phyloP scores from a whole-genome alignment of 2,888 invertebrate species.

The Spialia ferax region DNA sequence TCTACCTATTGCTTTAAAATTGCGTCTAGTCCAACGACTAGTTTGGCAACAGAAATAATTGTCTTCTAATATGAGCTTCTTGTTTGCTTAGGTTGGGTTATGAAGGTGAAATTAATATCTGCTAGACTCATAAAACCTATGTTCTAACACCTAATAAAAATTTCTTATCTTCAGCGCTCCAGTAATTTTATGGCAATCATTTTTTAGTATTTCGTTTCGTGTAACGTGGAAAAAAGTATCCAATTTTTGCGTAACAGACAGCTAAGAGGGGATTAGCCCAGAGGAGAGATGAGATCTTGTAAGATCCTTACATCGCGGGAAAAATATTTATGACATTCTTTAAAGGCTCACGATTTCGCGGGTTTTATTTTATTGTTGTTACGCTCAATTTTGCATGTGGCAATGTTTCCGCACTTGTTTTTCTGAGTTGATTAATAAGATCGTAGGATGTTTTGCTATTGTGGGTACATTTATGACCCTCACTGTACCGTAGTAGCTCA shows the following conservation, averaged over 20 bases:
- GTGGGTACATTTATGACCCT: neutral
- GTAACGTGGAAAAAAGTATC: slow-evolving; percentile 16
- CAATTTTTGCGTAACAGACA: slow-evolving; percentile 21
- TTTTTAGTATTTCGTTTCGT: neutral
- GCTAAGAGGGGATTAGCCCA: slow-evolving; percentile 15
- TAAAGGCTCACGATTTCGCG: neutral
- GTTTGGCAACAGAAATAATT: no score
- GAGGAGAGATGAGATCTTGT: slow-evolving; percentile 5
- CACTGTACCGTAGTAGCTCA: no score
- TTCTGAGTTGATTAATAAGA: neutral
- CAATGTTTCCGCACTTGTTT: neutral
- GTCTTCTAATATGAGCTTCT: no score
- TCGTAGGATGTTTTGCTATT: neutral
- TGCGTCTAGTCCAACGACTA: no score
- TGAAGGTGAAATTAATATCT: no score
- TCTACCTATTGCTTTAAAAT: no score
- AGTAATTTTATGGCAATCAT: neutral
- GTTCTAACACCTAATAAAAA: neutral
- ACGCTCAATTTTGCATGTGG: neutral
- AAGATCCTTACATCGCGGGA: neutral
- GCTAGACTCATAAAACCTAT: no score
- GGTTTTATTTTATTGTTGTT: neutral
- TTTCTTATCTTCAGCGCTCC: neutral
- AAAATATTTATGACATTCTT: slow-evolving; percentile 7
- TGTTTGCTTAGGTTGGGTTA: no score